Conservation (phyloP, 2,113 vertebrate genomes). For the Syngnathoides biaculeatus region DNA sequence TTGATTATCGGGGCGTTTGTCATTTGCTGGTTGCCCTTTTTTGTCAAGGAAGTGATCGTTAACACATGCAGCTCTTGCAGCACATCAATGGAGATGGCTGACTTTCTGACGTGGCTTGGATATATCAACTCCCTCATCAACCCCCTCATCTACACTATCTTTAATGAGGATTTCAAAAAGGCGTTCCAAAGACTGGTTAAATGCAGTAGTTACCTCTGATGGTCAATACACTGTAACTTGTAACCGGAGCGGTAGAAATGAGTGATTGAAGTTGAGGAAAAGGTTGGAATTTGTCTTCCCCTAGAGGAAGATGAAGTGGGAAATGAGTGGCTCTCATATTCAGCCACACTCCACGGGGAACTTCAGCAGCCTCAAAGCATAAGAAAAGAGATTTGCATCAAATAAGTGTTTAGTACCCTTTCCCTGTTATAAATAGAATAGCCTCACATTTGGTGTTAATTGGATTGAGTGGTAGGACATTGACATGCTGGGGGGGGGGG, state of each 20-base stretch:
- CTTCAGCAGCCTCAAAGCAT: slow-evolving; percentile 35
- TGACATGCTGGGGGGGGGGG: slow-evolving; percentile 28
- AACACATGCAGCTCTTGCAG: slow-evolving; percentile 86
- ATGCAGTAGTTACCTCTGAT: slow-evolving; percentile 82
- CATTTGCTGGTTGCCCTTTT: slow-evolving; percentile 97
- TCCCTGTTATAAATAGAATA: slow-evolving; percentile 42
- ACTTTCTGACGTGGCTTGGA: slow-evolving; percentile 95
- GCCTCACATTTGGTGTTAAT: slow-evolving; percentile 44
- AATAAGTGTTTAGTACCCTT: slow-evolving; percentile 27
- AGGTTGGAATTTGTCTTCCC: slow-evolving; percentile 19
- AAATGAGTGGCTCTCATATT: slow-evolving; percentile 22
- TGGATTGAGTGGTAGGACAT: slow-evolving; percentile 38
- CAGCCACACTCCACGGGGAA: slow-evolving; percentile 20
- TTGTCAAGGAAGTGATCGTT: slow-evolving; percentile 94
- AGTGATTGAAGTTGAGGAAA: slow-evolving; percentile 12
- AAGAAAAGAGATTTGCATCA: slow-evolving; percentile 23
- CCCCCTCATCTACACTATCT: slow-evolving; percentile 96
- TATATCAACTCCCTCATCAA: slow-evolving; percentile 98
- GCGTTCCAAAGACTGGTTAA: slow-evolving; percentile 92
- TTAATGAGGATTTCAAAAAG: slow-evolving; percentile 99
- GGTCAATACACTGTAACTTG: slow-evolving; percentile 12
- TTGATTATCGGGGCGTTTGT: slow-evolving; percentile 96
- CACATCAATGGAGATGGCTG: slow-evolving; percentile 85
- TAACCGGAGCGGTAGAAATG: slow-evolving; percentile 1
- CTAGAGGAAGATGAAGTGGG: slow-evolving; percentile 15